Evolutionary conservation across 1,140 invertebrate genomes (phyloP).

Genomic region (Sitophilus oryzae): DNA sequence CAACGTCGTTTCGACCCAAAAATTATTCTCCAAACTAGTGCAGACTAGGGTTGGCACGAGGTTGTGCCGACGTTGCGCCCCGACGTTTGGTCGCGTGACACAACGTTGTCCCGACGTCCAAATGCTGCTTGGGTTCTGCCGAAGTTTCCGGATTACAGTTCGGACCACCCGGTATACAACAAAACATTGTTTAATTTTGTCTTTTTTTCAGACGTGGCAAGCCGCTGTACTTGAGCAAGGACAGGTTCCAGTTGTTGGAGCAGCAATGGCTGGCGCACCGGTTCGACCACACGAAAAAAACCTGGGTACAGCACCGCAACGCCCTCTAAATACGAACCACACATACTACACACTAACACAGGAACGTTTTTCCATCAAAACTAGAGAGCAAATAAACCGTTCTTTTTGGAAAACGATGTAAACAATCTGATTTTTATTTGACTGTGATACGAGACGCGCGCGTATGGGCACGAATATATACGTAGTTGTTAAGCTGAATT

Average conservation of each 20-base stretch:
- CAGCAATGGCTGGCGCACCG: constrained; percentile 94
- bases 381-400: constrained; percentile 1
- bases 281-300: constrained; percentile 85
- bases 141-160: too few species aligned
- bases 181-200: constrained; percentile 17
- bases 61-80: too few species aligned
- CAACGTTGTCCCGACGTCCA: too few species aligned
- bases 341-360: too few species aligned
- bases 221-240: constrained; percentile 84
- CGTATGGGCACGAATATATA: too few species aligned
- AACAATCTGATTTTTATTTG: constrained; percentile 15
- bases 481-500: too few species aligned
- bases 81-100: too few species aligned
- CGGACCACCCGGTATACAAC: too few species aligned
- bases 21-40: too few species aligned
- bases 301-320: constrained; percentile 87
- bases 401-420: constrained; percentile 5
- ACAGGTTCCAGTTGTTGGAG: constrained; percentile 83
- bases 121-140: too few species aligned
- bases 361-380: neutral
- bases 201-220: constrained; percentile 76
- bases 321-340: constrained; percentile 53
- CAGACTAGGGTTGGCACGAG: too few species aligned
- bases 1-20: too few species aligned
- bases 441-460: constrained; percentile 22